These are phyloP conservation scores for Sebastes iracundus DNA, from an alignment of 2,797 vertebrate genomes.

Conservation along the genomic window DNA sequence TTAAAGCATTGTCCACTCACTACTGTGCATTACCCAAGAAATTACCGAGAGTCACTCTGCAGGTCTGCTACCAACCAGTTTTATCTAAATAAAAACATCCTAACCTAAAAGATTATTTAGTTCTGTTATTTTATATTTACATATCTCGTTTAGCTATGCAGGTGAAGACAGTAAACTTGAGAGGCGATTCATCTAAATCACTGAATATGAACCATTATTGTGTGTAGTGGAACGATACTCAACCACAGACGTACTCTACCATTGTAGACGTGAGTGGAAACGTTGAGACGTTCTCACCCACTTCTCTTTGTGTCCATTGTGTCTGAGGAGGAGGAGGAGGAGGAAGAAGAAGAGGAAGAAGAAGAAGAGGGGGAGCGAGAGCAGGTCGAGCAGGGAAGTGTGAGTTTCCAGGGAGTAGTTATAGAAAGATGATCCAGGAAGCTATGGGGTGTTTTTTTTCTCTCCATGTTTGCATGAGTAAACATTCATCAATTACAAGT, in stretches of 20 bases:
- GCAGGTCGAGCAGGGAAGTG: no score
- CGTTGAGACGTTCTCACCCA: slow-evolving; percentile 36
- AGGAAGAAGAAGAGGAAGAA: no score
- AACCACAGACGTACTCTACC: not conserved
- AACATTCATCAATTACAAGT: not conserved
- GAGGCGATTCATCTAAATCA: not conserved
- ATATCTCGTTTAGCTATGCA: not conserved
- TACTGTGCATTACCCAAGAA: no score
- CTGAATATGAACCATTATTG: not conserved
- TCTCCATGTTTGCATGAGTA: not conserved
- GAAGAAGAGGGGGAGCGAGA: no score
- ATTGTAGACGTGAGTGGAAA: slow-evolving; percentile 4
- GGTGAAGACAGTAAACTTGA: not conserved
- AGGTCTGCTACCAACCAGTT: no score
- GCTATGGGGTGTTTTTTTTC: not conserved
- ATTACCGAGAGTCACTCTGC: no score
- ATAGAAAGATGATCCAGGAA: slow-evolving; percentile 33
- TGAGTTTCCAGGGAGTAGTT: slow-evolving; percentile 2
- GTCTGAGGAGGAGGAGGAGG: slow-evolving; percentile 8
- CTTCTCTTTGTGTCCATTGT: slow-evolving; percentile 43
- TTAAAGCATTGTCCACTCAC: no score
- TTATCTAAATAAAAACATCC: no score
- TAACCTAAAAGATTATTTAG: no score
- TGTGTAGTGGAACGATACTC: not conserved
- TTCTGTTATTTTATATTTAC: no score